Evolutionary conservation across 2,113 vertebrate species (phyloP).

Genomic region (Clinocottus analis): DNA sequence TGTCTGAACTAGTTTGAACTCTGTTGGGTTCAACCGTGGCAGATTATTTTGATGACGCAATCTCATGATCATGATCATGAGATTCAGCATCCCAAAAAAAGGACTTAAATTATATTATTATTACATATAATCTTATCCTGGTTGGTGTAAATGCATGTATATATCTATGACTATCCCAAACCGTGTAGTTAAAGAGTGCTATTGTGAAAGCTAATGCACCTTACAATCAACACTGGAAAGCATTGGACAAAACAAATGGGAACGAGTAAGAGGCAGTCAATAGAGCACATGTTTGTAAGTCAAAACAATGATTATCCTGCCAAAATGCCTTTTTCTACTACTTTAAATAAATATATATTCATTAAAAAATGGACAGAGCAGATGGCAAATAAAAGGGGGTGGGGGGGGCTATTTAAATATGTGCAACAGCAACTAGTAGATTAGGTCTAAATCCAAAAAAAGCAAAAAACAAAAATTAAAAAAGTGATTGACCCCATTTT

Average conservation of each 20-base stretch:
- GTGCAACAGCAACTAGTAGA: constrained; percentile 10
- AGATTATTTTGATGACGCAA: not conserved
- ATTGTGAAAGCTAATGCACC: constrained; percentile 14
- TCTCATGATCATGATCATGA: not conserved
- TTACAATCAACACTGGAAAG: constrained; percentile 12
- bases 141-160: not conserved
- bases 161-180: constrained; percentile 4
- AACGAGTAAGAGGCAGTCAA: constrained; percentile 22
- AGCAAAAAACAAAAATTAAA: not conserved
- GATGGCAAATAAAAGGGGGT: constrained; percentile 27
- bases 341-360: constrained; percentile 29
- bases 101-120: not conserved
- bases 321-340: constrained; percentile 15
- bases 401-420: constrained; percentile 15
- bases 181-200: not conserved
- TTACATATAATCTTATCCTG: not conserved
- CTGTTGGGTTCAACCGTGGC: not conserved
- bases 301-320: constrained; percentile 19
- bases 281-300: constrained; percentile 21
- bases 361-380: constrained; percentile 20
- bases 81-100: not conserved
- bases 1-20: not conserved
- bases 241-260: not conserved
- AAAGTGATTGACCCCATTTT: constrained; percentile 18
- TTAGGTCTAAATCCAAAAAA: constrained; percentile 35